Conservation (phyloP, 2,888 invertebrate genomes). For the Unio delphinus region DNA sequence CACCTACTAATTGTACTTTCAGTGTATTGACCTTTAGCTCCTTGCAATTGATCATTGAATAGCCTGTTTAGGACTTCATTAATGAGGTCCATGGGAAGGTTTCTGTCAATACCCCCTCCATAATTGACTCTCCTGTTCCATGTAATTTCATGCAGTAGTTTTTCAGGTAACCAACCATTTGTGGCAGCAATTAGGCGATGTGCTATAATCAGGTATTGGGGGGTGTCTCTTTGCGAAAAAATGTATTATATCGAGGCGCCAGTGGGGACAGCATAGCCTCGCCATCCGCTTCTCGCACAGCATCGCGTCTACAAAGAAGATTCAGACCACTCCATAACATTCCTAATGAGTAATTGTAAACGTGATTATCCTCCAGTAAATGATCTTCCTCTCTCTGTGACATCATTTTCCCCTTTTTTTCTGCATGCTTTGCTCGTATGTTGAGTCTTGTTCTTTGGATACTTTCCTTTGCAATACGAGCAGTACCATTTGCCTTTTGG, state of each 20-base stretch:
- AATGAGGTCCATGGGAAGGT: no score
- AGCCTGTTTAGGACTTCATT: no score
- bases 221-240: no score
- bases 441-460: background rate
- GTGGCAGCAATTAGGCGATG: no score
- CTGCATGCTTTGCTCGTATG: slow-evolving; percentile 1
- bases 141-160: no score
- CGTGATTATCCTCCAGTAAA: slow-evolving; percentile 1
- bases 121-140: no score
- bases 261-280: slow-evolving; percentile 36
- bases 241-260: slow-evolving; percentile 5
- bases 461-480: slow-evolving; percentile 2
- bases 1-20: slow-evolving; percentile 5
- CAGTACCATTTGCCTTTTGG: slow-evolving; percentile 27
- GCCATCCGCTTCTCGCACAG: slow-evolving; percentile 39
- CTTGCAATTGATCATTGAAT: no score
- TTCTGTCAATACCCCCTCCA: no score
- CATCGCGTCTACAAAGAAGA: slow-evolving; percentile 31
- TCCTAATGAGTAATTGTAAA: slow-evolving; percentile 16
- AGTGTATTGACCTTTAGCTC: no score
- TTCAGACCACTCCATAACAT: slow-evolving; percentile 37
- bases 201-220: no score
- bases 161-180: no score
- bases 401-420: background rate
- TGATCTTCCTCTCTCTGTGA: no score